Percentiles rank a stretch among this genome's conserved stretches.
phyloP scores from a whole-genome alignment of 2,888 invertebrate species.

The Nymphalis c-album region DNA sequence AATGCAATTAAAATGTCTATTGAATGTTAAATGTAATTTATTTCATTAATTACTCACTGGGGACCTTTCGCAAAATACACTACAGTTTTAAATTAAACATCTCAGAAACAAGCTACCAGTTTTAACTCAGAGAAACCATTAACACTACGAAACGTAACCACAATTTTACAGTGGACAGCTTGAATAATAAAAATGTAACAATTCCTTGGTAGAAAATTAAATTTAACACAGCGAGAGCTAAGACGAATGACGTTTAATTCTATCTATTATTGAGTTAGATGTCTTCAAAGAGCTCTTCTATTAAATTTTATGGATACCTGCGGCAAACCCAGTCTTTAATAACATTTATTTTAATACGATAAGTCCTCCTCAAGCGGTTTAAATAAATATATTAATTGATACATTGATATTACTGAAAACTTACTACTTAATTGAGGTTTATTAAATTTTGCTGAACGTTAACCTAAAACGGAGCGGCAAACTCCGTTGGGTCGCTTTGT shows the following conservation, averaged over 20 bases:
- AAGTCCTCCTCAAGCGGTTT: not conserved
- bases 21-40: not conserved
- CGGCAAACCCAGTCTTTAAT: constrained; percentile 7
- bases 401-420: too few relatives aligned
- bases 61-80: not conserved
- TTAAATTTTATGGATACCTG: constrained; percentile 18
- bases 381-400: too few relatives aligned
- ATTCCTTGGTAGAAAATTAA: constrained; percentile 23
- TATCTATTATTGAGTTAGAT: constrained; percentile 21
- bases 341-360: constrained; percentile 15
- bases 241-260: constrained; percentile 28
- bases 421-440: too few relatives aligned
- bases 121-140: too few relatives aligned
- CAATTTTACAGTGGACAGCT: constrained; percentile 3
- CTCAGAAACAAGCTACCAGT: too few relatives aligned
- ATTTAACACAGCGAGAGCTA: constrained; percentile 16
- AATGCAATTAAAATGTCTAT: not conserved
- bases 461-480: too few relatives aligned
- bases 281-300: constrained; percentile 22
- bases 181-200: constrained; percentile 12
- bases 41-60: not conserved
- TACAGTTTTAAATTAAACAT: not conserved
- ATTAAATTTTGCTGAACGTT: too few relatives aligned
- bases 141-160: not conserved
- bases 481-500: too few relatives aligned